A percentile compares a stretch with the other conserved stretches of the same genome.
Conservation (phyloP, 2,113 vertebrate genomes). For the Ascaphus truei region DNA sequence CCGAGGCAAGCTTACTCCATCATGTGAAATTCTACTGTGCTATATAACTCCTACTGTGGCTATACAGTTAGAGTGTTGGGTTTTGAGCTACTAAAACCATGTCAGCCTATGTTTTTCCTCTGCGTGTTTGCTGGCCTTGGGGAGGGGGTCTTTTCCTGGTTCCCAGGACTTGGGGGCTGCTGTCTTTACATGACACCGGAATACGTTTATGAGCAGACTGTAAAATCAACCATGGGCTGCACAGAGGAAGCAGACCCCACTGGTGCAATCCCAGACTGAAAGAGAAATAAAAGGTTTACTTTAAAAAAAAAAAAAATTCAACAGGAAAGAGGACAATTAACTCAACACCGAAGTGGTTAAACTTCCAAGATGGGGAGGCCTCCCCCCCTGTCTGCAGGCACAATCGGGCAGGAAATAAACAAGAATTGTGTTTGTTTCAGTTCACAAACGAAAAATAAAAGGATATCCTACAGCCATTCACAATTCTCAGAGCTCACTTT, state of each 20-base stretch:
- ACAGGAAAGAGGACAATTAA: conserved; percentile 36
- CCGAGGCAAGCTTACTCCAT: too few species aligned
- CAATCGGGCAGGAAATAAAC: conserved; percentile 71
- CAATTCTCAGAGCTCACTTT: conserved; percentile 19
- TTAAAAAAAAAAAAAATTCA: conserved; percentile 33
- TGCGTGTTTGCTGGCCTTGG: not conserved
- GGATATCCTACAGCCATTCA: conserved; percentile 59
- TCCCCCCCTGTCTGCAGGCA: conserved; percentile 45
- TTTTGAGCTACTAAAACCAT: too few species aligned
- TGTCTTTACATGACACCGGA: not conserved
- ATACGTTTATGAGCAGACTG: not conserved
- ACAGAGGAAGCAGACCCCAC: not conserved
- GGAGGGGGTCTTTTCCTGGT: conserved; percentile 11
- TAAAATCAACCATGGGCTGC: not conserved
- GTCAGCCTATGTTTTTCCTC: too few species aligned
- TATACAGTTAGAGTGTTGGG: too few species aligned
- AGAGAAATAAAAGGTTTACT: conserved; percentile 7
- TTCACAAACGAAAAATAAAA: conserved; percentile 64
- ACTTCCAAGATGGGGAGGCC: not conserved
- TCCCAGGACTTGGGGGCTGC: conserved; percentile 6
- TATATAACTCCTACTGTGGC: too few species aligned
- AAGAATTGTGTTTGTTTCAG: conserved; percentile 61
- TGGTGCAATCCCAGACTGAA: not conserved
- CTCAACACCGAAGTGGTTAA: conserved; percentile 50
- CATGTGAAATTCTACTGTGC: too few species aligned